Evolutionary conservation across 2,113 vertebrate genomes (phyloP), one percentile per base, ranked within the genome.

Genomic region (Melanerpes aurifrons): DNA sequence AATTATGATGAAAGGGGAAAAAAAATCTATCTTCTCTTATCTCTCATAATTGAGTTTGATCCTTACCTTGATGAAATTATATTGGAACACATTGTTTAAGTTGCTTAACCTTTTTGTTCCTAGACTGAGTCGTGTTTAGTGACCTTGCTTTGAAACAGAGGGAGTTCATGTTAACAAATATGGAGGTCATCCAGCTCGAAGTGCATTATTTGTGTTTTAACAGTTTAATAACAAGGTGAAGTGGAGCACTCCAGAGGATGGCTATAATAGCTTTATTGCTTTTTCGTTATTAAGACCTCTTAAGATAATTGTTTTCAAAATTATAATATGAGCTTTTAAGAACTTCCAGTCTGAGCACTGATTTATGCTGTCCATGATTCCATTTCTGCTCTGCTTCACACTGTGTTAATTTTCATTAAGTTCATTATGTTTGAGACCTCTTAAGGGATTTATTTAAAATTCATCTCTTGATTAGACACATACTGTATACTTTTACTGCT

Each of bases 381-480:
- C 63, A 87, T 96, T 96, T 97, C 86, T 94, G 86, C 93, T 96
- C 71, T 73, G 71, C 94, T 97, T 98, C 91, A 93, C 95, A 97
- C 93, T 93, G 79, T 95, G 96, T 97, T 98, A 94, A 97, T 98
- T 98, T 99, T 98, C 96, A 98, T 98, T 97, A 98, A 97, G 82
- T 97, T 98, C 92, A 98, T 98, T 96, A 96, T 96, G 95, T 95
- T 96, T 96, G 94, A 97, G 96, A 97, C 87, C 87, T 98, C 97
- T 98, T 98, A 94, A 96, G 98, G 97, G 96, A 97, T 98, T 98
- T 98, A 96, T 98, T 94, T 98, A 98, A 98, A 98, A 93, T 96
- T 94, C 93, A 97, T 96, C 95, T 96, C 82, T 96, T 98, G 96
- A 97, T 96, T 98, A 97, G 94, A 97, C 93, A 95, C 86, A 93